Evolutionary conservation across 92 coral and sea anemone species (phyloP).

Genomic region (Porites lobata): DNA sequence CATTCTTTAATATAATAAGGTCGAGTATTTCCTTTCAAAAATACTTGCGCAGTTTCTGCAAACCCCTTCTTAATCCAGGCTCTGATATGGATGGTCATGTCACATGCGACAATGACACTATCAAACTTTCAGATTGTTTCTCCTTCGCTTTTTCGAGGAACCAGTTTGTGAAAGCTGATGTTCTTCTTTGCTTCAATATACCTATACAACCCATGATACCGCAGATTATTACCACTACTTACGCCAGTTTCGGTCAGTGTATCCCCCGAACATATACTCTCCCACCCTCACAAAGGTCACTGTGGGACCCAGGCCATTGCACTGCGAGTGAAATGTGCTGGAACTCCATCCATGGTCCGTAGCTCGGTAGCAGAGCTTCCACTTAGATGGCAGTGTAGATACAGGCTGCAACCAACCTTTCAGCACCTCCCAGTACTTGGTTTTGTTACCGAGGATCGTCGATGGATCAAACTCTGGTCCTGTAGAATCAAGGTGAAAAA

Average conservation of each 20-base stretch:
- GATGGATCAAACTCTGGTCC: slow-evolving; percentile 34
- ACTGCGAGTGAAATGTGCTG: slow-evolving; percentile 77
- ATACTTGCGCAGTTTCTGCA: no score
- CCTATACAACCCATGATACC: no score
- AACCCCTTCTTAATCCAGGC: no score
- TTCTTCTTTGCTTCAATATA: no score
- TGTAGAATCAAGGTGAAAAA: no score
- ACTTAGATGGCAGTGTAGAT: slow-evolving; percentile 62
- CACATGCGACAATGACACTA: no score
- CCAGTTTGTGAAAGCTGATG: no score
- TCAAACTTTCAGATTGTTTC: no score
- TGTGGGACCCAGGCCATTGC: slow-evolving; percentile 71
- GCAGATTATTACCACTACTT: slow-evolving; percentile 13
- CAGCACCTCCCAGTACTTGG: slow-evolving; percentile 66
- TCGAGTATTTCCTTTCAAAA: no score
- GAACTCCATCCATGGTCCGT: slow-evolving; percentile 70
- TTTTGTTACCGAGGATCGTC: slow-evolving; percentile 54
- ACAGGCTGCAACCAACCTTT: slow-evolving; percentile 82
- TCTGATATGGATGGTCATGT: no score
- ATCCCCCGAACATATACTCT: slow-evolving; percentile 83
- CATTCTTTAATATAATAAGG: no score
- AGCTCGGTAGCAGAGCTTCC: slow-evolving; percentile 78
- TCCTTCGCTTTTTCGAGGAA: no score
- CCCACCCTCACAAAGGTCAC: slow-evolving; percentile 75
- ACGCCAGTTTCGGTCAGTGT: slow-evolving; percentile 81